Evolutionary conservation across 2,888 invertebrate species (phyloP).

Genomic region (Pseudococcus jackbeardsleyi): DNA sequence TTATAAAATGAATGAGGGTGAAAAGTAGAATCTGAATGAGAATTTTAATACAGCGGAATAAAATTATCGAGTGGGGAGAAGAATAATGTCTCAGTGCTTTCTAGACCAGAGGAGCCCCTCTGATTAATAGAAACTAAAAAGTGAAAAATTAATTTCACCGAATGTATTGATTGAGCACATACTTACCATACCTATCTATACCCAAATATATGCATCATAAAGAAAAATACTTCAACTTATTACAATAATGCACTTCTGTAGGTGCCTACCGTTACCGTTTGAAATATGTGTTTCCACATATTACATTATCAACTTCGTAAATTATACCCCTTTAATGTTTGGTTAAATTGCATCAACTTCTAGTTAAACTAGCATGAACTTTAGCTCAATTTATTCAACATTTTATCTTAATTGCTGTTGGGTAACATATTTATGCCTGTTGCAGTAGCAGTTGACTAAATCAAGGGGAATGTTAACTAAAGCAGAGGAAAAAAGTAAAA

Average conservation of each 20-base stretch:
- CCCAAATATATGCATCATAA: not conserved
- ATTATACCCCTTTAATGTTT: conserved; percentile 42
- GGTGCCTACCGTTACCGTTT: not conserved
- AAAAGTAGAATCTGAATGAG: not conserved
- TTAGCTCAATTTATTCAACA: conserved; percentile 45
- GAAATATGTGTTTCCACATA: not conserved
- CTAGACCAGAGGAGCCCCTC: too few relatives aligned
- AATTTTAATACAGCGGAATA: not conserved
- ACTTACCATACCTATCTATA: too few relatives aligned
- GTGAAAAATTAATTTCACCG: not conserved
- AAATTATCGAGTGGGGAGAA: not conserved
- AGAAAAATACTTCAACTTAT: not conserved
- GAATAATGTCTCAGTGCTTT: not conserved
- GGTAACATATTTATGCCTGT: conserved; percentile 56
- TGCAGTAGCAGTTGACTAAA: conserved; percentile 32
- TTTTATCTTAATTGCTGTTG: conserved; percentile 57
- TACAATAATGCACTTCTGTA: not conserved
- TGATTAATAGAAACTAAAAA: too few relatives aligned
- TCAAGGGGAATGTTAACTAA: conserved; percentile 39
- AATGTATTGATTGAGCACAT: not conserved
- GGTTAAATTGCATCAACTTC: conserved; percentile 46
- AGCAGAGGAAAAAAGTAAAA: conserved; percentile 26
- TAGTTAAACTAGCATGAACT: conserved; percentile 43
- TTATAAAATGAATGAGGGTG: not conserved
- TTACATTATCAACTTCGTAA: conserved; percentile 30